These are phyloP conservation scores for Oryctes rhinoceros DNA, from an alignment of 1,140 invertebrate genomes.

Conservation along the genomic window DNA sequence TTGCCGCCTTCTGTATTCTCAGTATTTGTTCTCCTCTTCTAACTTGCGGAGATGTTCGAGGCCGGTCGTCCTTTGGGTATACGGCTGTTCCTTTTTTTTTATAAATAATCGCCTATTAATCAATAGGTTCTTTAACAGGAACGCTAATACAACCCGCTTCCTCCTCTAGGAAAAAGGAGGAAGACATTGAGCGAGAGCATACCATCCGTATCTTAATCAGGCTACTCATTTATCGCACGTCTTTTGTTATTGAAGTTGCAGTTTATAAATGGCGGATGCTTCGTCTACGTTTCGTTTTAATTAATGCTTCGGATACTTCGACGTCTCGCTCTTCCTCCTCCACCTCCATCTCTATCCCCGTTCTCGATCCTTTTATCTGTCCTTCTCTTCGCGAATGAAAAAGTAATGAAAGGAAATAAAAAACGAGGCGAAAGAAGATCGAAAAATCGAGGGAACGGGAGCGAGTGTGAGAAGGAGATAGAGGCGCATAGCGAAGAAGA, in stretches of 20 bases:
- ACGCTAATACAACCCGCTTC: background rate
- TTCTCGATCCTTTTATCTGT: background rate
- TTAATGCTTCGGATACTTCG: slow-evolving; percentile 25
- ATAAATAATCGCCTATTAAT: slow-evolving; percentile 38
- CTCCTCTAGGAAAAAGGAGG: slow-evolving; percentile 7
- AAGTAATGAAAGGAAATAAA: slow-evolving; percentile 8
- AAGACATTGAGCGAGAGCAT: background rate
- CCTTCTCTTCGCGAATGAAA: background rate
- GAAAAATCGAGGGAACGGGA: background rate
- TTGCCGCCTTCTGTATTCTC: background rate
- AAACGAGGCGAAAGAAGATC: background rate
- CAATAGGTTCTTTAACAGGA: slow-evolving; percentile 18
- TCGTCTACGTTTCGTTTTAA: slow-evolving; percentile 35
- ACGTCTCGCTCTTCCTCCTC: background rate
- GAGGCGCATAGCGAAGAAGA: background rate
- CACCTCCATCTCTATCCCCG: background rate
- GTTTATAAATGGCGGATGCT: slow-evolving; percentile 36
- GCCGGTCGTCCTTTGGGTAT: too few relatives aligned
- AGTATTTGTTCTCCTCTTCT: slow-evolving; percentile 7
- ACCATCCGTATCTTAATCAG: slow-evolving; percentile 25
- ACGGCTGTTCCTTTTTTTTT: slow-evolving; percentile 1
- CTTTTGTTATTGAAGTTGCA: slow-evolving; percentile 37
- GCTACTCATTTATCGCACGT: slow-evolving; percentile 29
- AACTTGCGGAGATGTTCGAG: too few relatives aligned
- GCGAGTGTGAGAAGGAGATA: too few relatives aligned